Percentiles rank a stretch among this genome's conserved stretches.
Conservation (phyloP, 1,140 invertebrate genomes). For the Drosophila melanogaster region DNA sequence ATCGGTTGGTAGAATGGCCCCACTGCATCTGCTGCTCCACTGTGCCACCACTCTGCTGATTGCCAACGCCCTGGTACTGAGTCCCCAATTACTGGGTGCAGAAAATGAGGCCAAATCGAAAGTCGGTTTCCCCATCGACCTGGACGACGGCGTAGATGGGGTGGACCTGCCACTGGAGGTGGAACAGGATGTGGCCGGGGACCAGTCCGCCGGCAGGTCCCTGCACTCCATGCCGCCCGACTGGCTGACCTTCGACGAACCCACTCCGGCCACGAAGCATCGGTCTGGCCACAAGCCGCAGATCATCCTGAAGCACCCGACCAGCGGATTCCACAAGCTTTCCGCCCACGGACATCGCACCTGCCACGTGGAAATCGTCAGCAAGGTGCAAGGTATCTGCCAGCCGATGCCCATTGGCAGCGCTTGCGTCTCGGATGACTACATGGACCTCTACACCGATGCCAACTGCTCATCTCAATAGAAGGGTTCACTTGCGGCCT, state of each 20-base stretch:
- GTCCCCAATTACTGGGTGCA: slow-evolving; percentile 38
- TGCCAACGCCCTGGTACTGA: slow-evolving; percentile 60
- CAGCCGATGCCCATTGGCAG: slow-evolving; percentile 66
- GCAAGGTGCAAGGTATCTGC: slow-evolving; percentile 70
- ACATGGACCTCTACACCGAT: slow-evolving; percentile 73
- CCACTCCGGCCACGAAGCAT: slow-evolving; percentile 40
- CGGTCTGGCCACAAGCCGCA: slow-evolving; percentile 35
- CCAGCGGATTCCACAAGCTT: slow-evolving; percentile 61
- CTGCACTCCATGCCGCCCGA: slow-evolving; percentile 60
- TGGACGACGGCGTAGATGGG: slow-evolving; percentile 64
- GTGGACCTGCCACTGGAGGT: slow-evolving; percentile 64
- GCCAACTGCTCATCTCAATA: slow-evolving; percentile 55
- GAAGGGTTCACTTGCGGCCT: slow-evolving; percentile 4
- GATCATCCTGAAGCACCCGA: slow-evolving; percentile 53
- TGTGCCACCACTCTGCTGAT: slow-evolving; percentile 64
- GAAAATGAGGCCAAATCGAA: slow-evolving; percentile 57
- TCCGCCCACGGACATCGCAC: slow-evolving; percentile 48
- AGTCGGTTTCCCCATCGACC: slow-evolving; percentile 53
- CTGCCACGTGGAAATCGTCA: slow-evolving; percentile 75
- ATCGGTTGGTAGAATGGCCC: slow-evolving; percentile 57
- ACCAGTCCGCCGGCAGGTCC: slow-evolving; percentile 2
- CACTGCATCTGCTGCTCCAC: slow-evolving; percentile 69
- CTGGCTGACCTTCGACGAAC: slow-evolving; percentile 65
- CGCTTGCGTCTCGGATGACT: slow-evolving; percentile 75
- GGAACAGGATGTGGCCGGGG: slow-evolving; percentile 42